phyloP scores from a whole-genome alignment of 1,140 invertebrate species.

The Eriocheir sinensis region DNA sequence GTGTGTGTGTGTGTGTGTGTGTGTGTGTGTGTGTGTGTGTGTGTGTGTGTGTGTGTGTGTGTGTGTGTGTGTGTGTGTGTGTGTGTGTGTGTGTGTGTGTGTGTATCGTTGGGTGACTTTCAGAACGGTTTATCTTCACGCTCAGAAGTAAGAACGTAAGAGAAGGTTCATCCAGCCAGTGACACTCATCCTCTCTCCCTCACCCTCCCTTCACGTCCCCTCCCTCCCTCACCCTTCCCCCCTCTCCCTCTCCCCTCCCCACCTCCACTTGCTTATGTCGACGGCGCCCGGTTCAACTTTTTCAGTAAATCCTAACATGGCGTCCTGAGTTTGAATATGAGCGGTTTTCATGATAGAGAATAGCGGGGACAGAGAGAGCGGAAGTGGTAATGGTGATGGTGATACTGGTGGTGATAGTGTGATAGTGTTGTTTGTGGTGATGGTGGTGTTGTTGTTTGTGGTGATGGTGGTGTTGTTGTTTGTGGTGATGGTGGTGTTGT shows the following conservation, averaged over 20 bases:
- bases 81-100: constrained; percentile 3
- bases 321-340: constrained; percentile 57
- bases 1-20: constrained; percentile 39
- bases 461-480: too few species aligned
- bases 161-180: neutral
- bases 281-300: constrained; percentile 37
- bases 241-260: neutral
- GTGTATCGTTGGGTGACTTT: neutral
- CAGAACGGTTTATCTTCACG: neutral
- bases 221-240: neutral
- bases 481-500: neutral
- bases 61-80: constrained; percentile 32
- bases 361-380: neutral
- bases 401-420: neutral
- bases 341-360: constrained; percentile 34
- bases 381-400: constrained; percentile 14
- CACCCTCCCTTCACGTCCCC: neutral
- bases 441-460: neutral
- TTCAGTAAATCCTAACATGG: constrained; percentile 62
- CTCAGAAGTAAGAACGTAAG: neutral
- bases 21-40: constrained; percentile 50
- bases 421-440: neutral
- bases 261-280: neutral
- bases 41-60: constrained; percentile 50
- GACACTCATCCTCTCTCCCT: too few species aligned